Evolutionary conservation across 2,888 invertebrate species (phyloP).

Genomic region (Nephrotoma flavescens): DNA sequence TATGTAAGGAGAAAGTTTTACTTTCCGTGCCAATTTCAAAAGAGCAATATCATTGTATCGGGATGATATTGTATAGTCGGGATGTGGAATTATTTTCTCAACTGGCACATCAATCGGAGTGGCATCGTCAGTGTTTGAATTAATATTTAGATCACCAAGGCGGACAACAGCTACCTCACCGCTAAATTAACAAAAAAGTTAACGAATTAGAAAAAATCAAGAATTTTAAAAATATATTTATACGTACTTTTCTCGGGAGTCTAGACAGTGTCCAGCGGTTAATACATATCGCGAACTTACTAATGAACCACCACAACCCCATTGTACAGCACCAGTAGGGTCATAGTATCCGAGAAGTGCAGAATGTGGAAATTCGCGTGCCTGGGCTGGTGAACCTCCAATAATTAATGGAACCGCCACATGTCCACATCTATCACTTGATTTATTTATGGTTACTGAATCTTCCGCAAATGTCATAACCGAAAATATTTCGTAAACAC

Average conservation of each 20-base stretch:
- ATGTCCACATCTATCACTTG: neutral
- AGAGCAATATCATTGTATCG: constrained; percentile 36
- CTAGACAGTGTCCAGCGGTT: constrained; percentile 44
- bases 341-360: constrained; percentile 16
- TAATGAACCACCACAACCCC: constrained; percentile 42
- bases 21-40: constrained; percentile 23
- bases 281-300: constrained; percentile 39
- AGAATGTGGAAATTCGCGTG: constrained; percentile 14
- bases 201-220: no score
- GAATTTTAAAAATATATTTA: no score
- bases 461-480: neutral
- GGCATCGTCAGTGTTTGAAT: constrained; percentile 19
- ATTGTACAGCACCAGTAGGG: constrained; percentile 16
- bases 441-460: neutral
- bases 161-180: constrained; percentile 19
- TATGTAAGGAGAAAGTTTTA: constrained; percentile 21
- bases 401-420: constrained; percentile 28
- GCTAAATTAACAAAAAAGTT: constrained; percentile 8
- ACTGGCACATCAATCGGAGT: constrained; percentile 16
- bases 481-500: neutral
- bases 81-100: constrained; percentile 26
- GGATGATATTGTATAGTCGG: constrained; percentile 28
- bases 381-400: constrained; percentile 20
- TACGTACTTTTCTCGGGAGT: neutral
- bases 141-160: constrained; percentile 28